Percentiles rank a stretch among this genome's conserved stretches.
Evolutionary conservation across 2,888 invertebrate species (phyloP).

Genomic region (Cantharis flavilabris): DNA sequence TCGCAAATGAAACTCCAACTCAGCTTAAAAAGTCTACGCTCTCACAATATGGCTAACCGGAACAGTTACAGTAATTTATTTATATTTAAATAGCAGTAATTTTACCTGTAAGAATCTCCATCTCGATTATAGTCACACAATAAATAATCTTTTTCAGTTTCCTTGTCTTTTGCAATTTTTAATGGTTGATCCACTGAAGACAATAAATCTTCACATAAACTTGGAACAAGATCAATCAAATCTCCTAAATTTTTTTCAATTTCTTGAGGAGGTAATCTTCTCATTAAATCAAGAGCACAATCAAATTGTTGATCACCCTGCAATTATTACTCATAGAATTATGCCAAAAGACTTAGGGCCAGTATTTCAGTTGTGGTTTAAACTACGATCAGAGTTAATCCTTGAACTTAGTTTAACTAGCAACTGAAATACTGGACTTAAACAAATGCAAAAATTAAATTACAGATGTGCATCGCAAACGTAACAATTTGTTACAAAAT

Average conservation of each 20-base stretch:
- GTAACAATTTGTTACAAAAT: too few relatives aligned
- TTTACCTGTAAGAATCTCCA: constrained; percentile 92
- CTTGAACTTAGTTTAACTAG: too few relatives aligned
- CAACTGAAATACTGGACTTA: too few relatives aligned
- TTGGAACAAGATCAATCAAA: constrained; percentile 94
- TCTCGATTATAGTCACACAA: constrained; percentile 99
- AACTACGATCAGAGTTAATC: too few relatives aligned
- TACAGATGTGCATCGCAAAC: too few relatives aligned
- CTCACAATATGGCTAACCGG: too few relatives aligned
- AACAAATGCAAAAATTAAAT: not conserved
- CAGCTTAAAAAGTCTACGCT: too few relatives aligned
- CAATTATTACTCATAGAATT: not conserved
- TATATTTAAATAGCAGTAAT: not conserved
- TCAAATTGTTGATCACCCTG: constrained; percentile 97
- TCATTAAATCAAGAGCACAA: constrained; percentile 98
- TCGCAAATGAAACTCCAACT: too few relatives aligned
- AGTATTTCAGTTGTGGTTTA: too few relatives aligned
- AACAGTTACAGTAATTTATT: not conserved
- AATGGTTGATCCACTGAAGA: constrained; percentile 98
- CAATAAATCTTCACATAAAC: constrained; percentile 93
- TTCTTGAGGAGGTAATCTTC: constrained; percentile 97
- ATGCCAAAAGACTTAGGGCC: not conserved
- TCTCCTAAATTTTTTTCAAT: constrained; percentile 98
- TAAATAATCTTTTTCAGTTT: constrained; percentile 94
- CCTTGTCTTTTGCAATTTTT: constrained; percentile 95